phyloP scores from a whole-genome alignment of 1,140 invertebrate genomes.

The Sitophilus oryzae region DNA sequence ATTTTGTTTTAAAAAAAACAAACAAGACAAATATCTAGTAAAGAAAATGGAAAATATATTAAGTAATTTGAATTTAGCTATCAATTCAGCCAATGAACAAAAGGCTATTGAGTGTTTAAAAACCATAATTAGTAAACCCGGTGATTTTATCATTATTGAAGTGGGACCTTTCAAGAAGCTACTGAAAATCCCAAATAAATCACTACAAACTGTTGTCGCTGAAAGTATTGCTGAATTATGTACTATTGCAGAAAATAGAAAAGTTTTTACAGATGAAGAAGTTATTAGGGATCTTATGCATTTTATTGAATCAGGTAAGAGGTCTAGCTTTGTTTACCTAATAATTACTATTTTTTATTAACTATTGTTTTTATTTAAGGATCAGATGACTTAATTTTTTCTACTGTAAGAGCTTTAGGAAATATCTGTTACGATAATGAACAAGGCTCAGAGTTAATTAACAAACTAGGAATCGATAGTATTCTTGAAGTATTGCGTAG shows the following conservation, averaged over 20 bases:
- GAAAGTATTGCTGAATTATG: conserved; percentile 67
- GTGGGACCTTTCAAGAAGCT: conserved; percentile 20
- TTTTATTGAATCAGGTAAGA: conserved; percentile 43
- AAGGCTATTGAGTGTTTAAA: conserved; percentile 27
- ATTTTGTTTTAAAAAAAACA: too few species aligned
- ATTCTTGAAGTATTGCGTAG: conserved; percentile 49
- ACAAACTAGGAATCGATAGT: conserved; percentile 53
- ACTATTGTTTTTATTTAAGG: not conserved
- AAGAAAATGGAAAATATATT: conserved; percentile 18
- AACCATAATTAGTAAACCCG: conserved; percentile 13
- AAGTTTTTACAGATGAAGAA: conserved; percentile 55
- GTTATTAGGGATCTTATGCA: conserved; percentile 54
- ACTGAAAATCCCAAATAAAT: conserved; percentile 23
- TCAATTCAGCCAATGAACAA: conserved; percentile 17
- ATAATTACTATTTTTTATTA: not conserved
- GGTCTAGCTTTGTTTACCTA: not conserved
- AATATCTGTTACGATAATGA: conserved; percentile 87
- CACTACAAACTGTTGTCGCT: conserved; percentile 42
- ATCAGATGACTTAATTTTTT: conserved; percentile 53
- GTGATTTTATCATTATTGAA: conserved; percentile 24
- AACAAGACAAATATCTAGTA: too few species aligned
- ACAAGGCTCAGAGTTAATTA: conserved; percentile 55
- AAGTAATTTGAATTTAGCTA: conserved; percentile 13
- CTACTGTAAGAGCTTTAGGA: conserved; percentile 73
- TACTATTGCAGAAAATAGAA: conserved; percentile 61